Evolutionary conservation across 2,797 vertebrate genomes (phyloP), one percentile per base, ranked within the genome.

Genomic region (Jordanella pulchra): DNA sequence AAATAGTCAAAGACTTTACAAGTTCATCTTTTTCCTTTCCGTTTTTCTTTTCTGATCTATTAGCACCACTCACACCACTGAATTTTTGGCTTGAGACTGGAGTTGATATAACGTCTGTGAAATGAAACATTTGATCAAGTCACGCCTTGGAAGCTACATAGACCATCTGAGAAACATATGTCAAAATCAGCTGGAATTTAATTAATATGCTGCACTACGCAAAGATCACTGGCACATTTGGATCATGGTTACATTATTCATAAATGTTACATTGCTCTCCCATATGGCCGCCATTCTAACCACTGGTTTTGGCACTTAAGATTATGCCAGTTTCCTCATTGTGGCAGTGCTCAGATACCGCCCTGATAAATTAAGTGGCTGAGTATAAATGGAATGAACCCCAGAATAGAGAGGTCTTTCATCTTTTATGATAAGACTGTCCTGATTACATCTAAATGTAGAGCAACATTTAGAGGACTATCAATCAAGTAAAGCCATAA

Each of bases 391-490:
- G 91, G 89, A 88, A 90, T 90, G 86, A 91, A 91, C 90, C 93
- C 92, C 88, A 92, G 92, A 95, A 94, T 94, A 94, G 93, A 92
- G 89, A 89, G 89, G 89, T 93, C 92, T 93, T 94, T 95, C 92
- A 94, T 95, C 94, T 94, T 91, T 89, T 84, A 81, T 89, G 93
- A 93, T 94, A 93, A 94, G 91, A 91, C 93, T 77, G 89, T 91
- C 91, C 92, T 93, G 93, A 94, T 94, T 94, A 92, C 89, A 95
- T 95, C 94, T 95, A 95, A 95, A 95, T 95, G 93, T 93, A 93
- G 93, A 89, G 92, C 89, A 94, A 94, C 93, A 91, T 94, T 94
- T 93, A 90, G 88, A 91, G 88, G 90, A 91, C 91, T 87, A 94
- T 95, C 94, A 93, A 94, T 95, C 94, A 91, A 87, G 78, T 56